Conservation (phyloP, 2,888 invertebrate species). For the Ametastegia equiseti region DNA sequence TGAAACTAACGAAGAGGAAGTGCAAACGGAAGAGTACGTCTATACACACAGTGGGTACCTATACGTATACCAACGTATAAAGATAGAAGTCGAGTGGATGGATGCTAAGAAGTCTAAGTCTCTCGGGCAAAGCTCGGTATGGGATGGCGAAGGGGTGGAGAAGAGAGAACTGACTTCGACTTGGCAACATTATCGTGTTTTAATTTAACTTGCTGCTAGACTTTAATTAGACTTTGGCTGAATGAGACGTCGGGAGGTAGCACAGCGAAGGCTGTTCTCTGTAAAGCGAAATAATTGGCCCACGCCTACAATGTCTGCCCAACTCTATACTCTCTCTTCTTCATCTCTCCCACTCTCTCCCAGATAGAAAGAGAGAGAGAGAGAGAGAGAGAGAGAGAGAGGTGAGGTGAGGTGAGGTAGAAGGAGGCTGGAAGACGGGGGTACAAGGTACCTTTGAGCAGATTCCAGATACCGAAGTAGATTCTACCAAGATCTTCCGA, state of each 20-base stretch:
- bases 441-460: constrained; percentile 39
- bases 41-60: too few relatives aligned
- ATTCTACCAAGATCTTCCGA: constrained; percentile 49
- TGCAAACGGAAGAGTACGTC: constrained; percentile 37
- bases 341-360: constrained; percentile 41
- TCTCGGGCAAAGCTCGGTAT: constrained; percentile 11
- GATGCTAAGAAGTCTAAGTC: constrained; percentile 29
- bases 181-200: constrained; percentile 73
- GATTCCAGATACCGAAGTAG: constrained; percentile 41
- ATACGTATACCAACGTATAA: too few relatives aligned
- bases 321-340: constrained; percentile 41
- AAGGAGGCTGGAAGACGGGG: constrained; percentile 21
- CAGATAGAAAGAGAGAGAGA: neutral
- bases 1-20: constrained; percentile 19
- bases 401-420: neutral
- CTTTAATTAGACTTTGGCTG: constrained; percentile 74
- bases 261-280: constrained; percentile 53
- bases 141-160: neutral
- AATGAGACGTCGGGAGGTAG: constrained; percentile 66
- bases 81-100: constrained; percentile 32
- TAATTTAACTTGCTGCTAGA: constrained; percentile 75
- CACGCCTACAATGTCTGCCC: constrained; percentile 47
- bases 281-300: constrained; percentile 47
- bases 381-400: constrained; percentile 38
- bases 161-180: constrained; percentile 47